A percentile compares a stretch with the other conserved stretches of the same genome.
Conservation (phyloP, 2,888 invertebrate species). For the Dasysyrphus albostriatus region DNA sequence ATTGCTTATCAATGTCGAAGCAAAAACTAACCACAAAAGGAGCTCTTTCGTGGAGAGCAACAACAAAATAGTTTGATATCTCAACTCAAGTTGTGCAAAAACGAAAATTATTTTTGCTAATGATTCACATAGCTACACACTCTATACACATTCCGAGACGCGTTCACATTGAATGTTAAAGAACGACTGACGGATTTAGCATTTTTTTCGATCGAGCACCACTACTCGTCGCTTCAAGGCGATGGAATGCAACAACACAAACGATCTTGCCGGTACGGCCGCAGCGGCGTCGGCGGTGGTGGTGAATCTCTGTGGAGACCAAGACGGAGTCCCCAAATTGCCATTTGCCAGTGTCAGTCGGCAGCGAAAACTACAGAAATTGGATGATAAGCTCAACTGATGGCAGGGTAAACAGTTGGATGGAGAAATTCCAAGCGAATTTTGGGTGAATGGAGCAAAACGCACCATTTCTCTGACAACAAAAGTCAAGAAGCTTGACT, state of each 20-base stretch:
- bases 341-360: background rate
- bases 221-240: constrained; percentile 13
- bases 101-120: constrained; percentile 26
- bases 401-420: background rate
- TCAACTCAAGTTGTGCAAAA: constrained; percentile 10
- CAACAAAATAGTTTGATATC: constrained; percentile 22
- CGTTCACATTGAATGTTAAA: constrained; percentile 48
- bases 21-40: constrained; percentile 6
- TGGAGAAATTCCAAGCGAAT: constrained; percentile 1
- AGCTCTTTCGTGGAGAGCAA: background rate
- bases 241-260: constrained; percentile 47
- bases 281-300: background rate
- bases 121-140: constrained; percentile 50
- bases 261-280: constrained; percentile 16
- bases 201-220: constrained; percentile 51
- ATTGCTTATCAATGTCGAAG: constrained; percentile 31
- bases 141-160: constrained; percentile 34
- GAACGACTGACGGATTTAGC: constrained; percentile 58
- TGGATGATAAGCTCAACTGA: constrained; percentile 30
- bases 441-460: background rate
- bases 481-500: constrained; percentile 38
- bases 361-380: constrained; percentile 7
- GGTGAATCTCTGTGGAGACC: constrained; percentile 4
- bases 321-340: constrained; percentile 29
- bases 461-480: constrained; percentile 4